These are phyloP conservation scores for Rousettus madagascariensis DNA, from an alignment of 2,797 vertebrate genomes.

Conservation along the genomic window DNA sequence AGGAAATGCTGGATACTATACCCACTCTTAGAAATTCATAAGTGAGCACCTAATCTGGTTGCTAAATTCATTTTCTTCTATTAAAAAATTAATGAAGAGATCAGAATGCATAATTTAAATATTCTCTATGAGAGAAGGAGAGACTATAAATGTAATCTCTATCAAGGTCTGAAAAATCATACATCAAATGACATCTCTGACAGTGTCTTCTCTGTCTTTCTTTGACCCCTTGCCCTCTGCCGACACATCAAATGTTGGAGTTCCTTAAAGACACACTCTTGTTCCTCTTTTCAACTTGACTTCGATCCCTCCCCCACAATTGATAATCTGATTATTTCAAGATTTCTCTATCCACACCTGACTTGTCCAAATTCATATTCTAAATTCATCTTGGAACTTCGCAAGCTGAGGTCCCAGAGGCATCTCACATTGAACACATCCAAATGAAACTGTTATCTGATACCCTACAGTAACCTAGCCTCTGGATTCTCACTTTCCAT, in stretches of 20 bases:
- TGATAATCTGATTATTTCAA: not conserved
- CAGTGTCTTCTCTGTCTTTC: not conserved
- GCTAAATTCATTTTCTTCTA: not conserved
- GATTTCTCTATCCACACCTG: not conserved
- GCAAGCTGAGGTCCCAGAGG: not conserved
- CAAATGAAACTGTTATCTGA: not conserved
- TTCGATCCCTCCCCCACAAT: not conserved
- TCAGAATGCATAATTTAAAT: constrained; percentile 7
- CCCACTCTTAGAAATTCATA: constrained; percentile 24
- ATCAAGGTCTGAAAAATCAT: not conserved
- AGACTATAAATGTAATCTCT: not conserved
- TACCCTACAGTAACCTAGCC: not conserved
- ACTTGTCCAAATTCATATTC: not conserved
- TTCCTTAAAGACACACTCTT: not conserved
- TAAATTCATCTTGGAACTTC: not conserved
- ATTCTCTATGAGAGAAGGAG: not conserved
- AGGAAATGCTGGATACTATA: not conserved
- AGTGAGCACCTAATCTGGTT: not conserved
- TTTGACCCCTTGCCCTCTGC: not conserved
- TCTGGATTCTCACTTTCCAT: not conserved
- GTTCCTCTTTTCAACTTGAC: not conserved
- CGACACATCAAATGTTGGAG: not conserved
- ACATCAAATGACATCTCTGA: not conserved
- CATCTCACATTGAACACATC: constrained; percentile 19
- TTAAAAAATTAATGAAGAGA: constrained; percentile 22